These are phyloP conservation scores for Drosophila falleni DNA, from an alignment of 2,888 invertebrate species.

Conservation along the genomic window DNA sequence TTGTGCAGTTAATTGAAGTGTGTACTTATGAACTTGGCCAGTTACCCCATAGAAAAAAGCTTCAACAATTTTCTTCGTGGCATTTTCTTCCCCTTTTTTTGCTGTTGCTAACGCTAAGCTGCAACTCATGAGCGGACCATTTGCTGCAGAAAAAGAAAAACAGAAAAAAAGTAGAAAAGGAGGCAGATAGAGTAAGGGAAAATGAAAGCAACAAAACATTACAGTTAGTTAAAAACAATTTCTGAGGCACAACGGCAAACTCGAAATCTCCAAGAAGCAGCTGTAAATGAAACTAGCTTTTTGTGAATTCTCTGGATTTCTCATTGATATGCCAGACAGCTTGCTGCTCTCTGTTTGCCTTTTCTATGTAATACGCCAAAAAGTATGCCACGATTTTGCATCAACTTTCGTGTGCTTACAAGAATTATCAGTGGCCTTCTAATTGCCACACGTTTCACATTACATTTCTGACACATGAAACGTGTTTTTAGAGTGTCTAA, in stretches of 20 bases:
- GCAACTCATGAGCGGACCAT: conserved; percentile 46
- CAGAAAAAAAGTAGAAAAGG: neutral
- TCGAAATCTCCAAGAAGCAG: conserved; percentile 11
- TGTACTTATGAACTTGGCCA: conserved; percentile 63
- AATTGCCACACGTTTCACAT: conserved; percentile 60
- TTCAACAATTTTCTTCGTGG: neutral
- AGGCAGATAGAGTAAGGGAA: neutral
- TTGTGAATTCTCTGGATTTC: conserved; percentile 19
- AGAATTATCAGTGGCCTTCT: conserved; percentile 55
- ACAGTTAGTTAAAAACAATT: conserved; percentile 26
- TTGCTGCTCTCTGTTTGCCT: neutral
- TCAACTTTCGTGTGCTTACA: conserved; percentile 12
- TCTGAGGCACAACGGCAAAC: conserved; percentile 1
- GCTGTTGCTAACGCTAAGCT: conserved; percentile 35
- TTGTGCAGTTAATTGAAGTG: conserved; percentile 72
- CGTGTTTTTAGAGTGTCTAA: conserved; percentile 31
- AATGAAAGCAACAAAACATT: conserved; percentile 24
- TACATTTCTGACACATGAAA: conserved; percentile 28
- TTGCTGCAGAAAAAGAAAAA: conserved; percentile 39
- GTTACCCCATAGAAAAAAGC: conserved; percentile 17
- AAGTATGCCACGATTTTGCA: conserved; percentile 30
- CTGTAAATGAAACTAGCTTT: conserved; percentile 42
- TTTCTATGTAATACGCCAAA: conserved; percentile 26
- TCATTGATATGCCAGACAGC: conserved; percentile 55
- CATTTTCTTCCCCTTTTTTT: neutral